phyloP scores from a whole-genome alignment of 2,797 vertebrate genomes.

The Acanthis flammea region DNA sequence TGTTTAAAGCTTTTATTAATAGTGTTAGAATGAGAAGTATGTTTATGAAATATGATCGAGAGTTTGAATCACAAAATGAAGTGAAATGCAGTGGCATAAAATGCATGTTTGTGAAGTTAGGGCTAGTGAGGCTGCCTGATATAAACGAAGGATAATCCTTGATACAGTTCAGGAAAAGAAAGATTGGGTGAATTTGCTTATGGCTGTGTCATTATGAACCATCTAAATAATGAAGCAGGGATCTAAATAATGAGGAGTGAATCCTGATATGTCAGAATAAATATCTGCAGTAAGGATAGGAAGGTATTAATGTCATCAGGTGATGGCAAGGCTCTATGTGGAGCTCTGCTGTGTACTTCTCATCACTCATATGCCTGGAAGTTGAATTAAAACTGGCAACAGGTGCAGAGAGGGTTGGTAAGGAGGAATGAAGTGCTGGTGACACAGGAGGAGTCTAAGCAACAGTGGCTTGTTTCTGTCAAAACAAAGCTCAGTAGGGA shows the following conservation, averaged over 20 bases:
- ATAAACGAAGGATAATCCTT: not conserved
- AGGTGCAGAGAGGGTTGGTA: not conserved
- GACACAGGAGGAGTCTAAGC: not conserved
- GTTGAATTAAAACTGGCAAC: not conserved
- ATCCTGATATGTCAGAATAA: not conserved
- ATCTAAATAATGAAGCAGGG: not conserved
- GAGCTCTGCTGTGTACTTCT: not conserved
- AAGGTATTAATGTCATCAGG: not conserved
- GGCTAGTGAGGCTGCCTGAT: not conserved
- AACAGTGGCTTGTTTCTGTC: not conserved
- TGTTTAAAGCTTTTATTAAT: not conserved
- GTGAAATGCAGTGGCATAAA: not conserved
- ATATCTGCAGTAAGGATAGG: not conserved
- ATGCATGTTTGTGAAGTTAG: not conserved
- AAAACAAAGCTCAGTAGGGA: not conserved
- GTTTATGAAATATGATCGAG: not conserved
- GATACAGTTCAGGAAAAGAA: not conserved
- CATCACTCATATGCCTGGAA: not conserved
- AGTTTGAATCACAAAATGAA: not conserved
- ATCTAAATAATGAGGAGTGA: not conserved
- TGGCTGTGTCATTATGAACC: not conserved
- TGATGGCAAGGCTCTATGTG: not conserved
- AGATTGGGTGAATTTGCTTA: not conserved
- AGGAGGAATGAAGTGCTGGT: not conserved
- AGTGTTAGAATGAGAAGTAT: not conserved